Percentiles rank a stretch among this genome's conserved stretches.
Conservation (phyloP, 2,113 vertebrate species). For the Notechis scutatus region DNA sequence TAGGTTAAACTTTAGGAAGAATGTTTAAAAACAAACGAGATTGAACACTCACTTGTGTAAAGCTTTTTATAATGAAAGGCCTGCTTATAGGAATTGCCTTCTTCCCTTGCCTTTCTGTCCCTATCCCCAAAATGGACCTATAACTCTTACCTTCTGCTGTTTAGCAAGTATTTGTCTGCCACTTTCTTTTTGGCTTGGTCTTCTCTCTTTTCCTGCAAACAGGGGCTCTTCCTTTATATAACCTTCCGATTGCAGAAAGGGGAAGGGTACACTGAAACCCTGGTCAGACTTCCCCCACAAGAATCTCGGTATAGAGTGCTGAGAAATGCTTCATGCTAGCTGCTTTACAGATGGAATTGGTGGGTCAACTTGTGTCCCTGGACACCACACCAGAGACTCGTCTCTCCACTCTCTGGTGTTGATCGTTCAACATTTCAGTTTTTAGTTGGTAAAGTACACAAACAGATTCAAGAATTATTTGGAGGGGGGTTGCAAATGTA, state of each 20-base stretch:
- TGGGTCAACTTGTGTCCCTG: neutral
- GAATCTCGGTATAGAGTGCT: neutral
- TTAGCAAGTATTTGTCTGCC: neutral
- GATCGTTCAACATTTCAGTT: neutral
- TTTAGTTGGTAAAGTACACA: slow-evolving; percentile 19
- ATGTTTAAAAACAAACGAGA: neutral
- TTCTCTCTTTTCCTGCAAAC: neutral
- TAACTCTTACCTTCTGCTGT: neutral
- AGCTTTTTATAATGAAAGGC: neutral
- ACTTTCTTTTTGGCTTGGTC: neutral
- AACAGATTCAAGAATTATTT: slow-evolving; percentile 34
- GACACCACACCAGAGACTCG: neutral
- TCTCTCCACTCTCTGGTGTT: neutral
- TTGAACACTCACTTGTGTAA: neutral
- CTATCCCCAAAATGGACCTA: neutral
- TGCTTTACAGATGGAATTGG: neutral
- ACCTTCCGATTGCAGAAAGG: neutral
- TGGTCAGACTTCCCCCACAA: neutral
- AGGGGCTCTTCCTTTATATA: neutral
- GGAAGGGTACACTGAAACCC: neutral
- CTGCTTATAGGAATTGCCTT: neutral
- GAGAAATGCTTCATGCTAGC: neutral
- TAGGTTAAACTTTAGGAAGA: neutral
- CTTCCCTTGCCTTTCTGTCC: neutral
- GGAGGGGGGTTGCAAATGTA: slow-evolving; percentile 16